Evolutionary conservation across 2,797 vertebrate genomes (phyloP), one percentile per base, ranked within the genome.

Genomic region (Gastrophryne carolinensis): DNA sequence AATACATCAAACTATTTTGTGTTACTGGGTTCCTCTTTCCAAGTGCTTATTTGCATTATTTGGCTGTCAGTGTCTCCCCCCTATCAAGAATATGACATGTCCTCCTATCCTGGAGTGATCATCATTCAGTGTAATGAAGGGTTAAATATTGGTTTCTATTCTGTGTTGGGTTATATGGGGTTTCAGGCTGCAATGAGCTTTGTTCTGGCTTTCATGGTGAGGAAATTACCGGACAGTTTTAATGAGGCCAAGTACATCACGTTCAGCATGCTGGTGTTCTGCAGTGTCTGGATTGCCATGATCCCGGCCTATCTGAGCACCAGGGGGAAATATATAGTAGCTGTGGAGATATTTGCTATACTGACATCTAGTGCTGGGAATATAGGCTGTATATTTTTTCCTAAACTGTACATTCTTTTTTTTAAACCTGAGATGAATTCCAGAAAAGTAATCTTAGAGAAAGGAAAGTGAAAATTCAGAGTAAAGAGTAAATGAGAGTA

Each of bases 261-360:
- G n/a, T 50, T 50, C 49, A 50, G 49, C 49, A 50, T 50, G 49
- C 49, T 50, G 49, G n/a, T 50, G 29, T 78, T 80, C 61, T 78
- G 58, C 23, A 61, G 65, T 37, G 27, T 80, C 5, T 80, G 70
- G 64, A 41, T 69, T 29, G 39, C 70, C 5, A 73, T 73, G 58
- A 62, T 62, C 58, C 58, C 58, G n/a, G 58, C 49, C 21, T 50
- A 50, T 50, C 49, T 50, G 21, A 50, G 49, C 49, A 50, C 49
- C 49, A 50, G n/a, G 23, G 49, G 49, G 49, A 50, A 50, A 50
- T 24, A 19, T 19, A 50, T 50, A 19, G 49, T 50, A 19, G 49
- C 49, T 50, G 49, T 50, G 21, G 19, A 50, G 49, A 10, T 50
- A 1, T 50, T 50, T 50, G 49, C 49, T 19, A 21, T 50, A 21